Percentiles rank a stretch among this genome's conserved stretches.
phyloP scores from a whole-genome alignment of 2,888 invertebrate genomes.

The Stenoptilia bipunctidactyla region DNA sequence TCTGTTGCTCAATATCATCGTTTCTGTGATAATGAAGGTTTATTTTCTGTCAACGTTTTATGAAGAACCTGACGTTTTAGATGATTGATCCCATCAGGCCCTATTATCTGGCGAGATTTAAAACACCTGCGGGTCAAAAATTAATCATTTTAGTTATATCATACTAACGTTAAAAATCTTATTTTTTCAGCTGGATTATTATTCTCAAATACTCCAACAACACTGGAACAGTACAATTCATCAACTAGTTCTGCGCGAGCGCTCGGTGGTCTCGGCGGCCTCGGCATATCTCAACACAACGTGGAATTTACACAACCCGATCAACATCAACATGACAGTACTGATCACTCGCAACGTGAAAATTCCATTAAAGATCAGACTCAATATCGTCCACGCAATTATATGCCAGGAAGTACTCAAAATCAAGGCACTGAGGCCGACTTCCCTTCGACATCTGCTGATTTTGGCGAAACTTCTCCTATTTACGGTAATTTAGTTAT shows the following conservation, averaged over 20 bases:
- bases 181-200: conserved; percentile 76
- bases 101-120: too few species aligned
- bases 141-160: too few species aligned
- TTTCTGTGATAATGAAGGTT: too few species aligned
- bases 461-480: conserved; percentile 51
- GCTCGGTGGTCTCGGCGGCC: conserved; percentile 65
- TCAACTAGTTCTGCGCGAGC: conserved; percentile 72
- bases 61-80: too few species aligned
- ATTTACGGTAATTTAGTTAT: conserved; percentile 72
- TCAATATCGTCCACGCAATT: conserved; percentile 19
- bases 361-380: conserved; percentile 14
- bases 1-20: too few species aligned
- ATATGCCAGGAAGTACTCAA: conserved; percentile 14
- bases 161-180: conserved; percentile 17
- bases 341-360: conserved; percentile 19
- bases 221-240: conserved; percentile 62
- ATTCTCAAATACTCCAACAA: conserved; percentile 74
- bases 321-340: conserved; percentile 18
- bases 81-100: too few species aligned
- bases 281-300: conserved; percentile 26
- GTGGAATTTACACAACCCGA: conserved; percentile 3
- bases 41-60: too few species aligned
- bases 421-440: too few species aligned
- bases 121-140: too few species aligned
- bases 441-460: conserved; percentile 30